Evolutionary conservation across 2,888 invertebrate species (phyloP), one percentile per base, ranked within the genome.

Genomic region (Oxycera nigricornis): DNA sequence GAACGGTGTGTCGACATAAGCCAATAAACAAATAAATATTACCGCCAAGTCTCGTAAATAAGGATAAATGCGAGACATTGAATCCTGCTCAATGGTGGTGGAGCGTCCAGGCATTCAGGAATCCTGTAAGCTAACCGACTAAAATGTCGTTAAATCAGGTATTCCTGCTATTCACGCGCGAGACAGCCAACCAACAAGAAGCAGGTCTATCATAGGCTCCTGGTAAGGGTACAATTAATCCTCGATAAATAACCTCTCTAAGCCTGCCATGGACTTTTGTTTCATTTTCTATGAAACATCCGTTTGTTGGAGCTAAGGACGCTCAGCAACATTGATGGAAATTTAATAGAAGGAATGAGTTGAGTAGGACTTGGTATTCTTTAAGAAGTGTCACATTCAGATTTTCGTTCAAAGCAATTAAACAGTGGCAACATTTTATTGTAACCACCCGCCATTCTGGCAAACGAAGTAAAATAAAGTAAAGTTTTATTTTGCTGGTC

Each of bases 221-320:
- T 24, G 31, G 52, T 31, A 55, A 31, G 30, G 62, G 46, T 59
- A 70, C 67, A 46, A 76, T 74, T 74, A 76, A 74, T 72, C 76
- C 74, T 73, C 72, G 74, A 76, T 76, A 74, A 74, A 76, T 76
- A 74, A 59, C 74, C 46, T 2, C 55, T 57, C 35, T 75, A 74
- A 74, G 73, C 72, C 57, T 62, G 39, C 74, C 72, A 76, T 76
- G 73, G 72, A 74, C 74, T 74, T 72, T 74, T 68, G 68, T 67
- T 67, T 72, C 41, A 74, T 72, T 74, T 72, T 30, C 31, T 52
- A 61, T 61, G 50, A 52, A 50, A 68, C 35, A 17, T 20, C 59
- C 31, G 39, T 52, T 28, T 55, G 14, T 24, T 11, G 39, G 20
- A 20, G 24, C 52, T 17, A 55, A 22, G 24, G 30, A 11, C 41